phyloP scores from a whole-genome alignment of 2,113 vertebrate species.

The Neotragus moschatus region DNA sequence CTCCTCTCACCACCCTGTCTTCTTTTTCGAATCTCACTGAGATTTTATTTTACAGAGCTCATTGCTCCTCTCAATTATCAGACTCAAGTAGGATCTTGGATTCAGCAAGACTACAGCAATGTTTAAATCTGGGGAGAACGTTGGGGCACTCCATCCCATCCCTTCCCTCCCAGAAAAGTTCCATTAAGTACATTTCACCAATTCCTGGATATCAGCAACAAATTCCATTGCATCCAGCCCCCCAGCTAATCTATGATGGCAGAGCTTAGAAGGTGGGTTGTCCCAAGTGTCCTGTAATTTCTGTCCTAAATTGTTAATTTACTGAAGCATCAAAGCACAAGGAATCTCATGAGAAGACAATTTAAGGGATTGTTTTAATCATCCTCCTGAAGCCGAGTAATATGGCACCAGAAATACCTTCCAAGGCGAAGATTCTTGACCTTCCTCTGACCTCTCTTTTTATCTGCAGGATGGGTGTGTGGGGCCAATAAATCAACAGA shows the following conservation, averaged over 20 bases:
- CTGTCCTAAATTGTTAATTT: not conserved
- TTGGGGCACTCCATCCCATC: not conserved
- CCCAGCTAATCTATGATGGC: not conserved
- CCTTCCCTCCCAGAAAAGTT: not conserved
- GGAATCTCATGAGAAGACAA: not conserved
- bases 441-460: constrained; percentile 48
- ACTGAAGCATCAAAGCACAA: not conserved
- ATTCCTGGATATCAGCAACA: not conserved
- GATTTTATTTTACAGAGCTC: not conserved
- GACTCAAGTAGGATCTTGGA: not conserved
- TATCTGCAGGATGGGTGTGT: constrained; percentile 44
- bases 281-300: not conserved
- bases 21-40: not conserved
- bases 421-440: constrained; percentile 41
- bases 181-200: not conserved
- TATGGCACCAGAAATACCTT: constrained; percentile 38
- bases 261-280: not conserved
- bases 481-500: constrained; percentile 35
- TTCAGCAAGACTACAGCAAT: not conserved
- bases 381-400: constrained; percentile 65
- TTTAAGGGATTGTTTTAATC: constrained; percentile 60
- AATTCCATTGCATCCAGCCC: not conserved
- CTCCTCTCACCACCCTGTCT: not conserved
- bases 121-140: not conserved
- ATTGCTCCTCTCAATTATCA: not conserved